Conservation (phyloP, 2,888 invertebrate genomes). For the Julus scandinavius region DNA sequence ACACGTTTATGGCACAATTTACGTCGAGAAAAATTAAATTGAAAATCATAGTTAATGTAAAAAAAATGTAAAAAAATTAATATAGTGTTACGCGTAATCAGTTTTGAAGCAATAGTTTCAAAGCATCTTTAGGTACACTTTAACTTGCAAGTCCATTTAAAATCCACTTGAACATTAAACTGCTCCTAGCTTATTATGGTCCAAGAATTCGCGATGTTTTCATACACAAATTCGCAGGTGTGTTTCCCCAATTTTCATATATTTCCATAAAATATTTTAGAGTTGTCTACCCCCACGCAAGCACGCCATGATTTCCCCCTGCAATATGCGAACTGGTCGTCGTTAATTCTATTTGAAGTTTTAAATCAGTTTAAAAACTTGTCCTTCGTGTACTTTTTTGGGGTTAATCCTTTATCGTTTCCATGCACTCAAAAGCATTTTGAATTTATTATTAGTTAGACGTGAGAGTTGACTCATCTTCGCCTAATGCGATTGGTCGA, state of each 20-base stretch:
- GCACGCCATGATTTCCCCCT: constrained; percentile 40
- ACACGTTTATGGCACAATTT: not conserved
- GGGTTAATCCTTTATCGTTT: constrained; percentile 45
- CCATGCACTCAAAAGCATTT: constrained; percentile 23
- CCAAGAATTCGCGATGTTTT: not conserved
- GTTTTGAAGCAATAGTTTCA: not conserved
- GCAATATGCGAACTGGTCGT: constrained; percentile 36
- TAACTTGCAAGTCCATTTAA: not conserved
- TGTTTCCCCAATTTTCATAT: constrained; percentile 37
- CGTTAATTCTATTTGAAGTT: constrained; percentile 43
- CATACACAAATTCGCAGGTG: not conserved
- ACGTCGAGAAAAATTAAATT: not conserved
- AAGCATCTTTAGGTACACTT: not conserved
- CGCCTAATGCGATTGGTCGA: not conserved
- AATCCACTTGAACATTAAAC: not conserved
- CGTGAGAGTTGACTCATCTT: constrained; percentile 36
- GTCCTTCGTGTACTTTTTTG: constrained; percentile 45
- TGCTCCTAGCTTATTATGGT: not conserved
- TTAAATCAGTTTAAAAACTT: constrained; percentile 43
- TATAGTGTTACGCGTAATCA: not conserved
- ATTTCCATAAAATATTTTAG: constrained; percentile 41
- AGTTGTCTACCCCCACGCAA: constrained; percentile 40
- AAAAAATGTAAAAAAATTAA: not conserved
- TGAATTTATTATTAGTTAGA: constrained; percentile 41
- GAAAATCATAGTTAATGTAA: not conserved